phyloP scores from a whole-genome alignment of 2,797 vertebrate genomes.

The Gymnopithys bicolor region DNA sequence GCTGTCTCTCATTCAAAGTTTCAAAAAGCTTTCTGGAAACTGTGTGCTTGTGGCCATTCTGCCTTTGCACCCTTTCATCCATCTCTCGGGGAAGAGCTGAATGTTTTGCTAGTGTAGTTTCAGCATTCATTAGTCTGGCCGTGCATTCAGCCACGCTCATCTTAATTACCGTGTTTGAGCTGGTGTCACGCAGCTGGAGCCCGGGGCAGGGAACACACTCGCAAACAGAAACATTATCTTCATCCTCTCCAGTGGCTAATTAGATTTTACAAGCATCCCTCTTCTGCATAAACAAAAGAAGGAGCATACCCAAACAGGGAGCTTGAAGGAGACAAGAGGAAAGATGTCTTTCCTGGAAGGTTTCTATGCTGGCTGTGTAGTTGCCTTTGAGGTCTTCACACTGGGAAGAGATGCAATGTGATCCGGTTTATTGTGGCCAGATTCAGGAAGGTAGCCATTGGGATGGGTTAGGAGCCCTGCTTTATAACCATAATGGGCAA shows the following conservation, averaged over 20 bases:
- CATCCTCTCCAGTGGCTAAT: conserved; percentile 23
- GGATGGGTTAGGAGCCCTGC: background rate
- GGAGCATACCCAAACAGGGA: background rate
- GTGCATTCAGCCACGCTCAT: conserved; percentile 7
- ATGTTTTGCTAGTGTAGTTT: background rate
- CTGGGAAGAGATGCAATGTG: background rate
- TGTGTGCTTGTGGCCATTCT: background rate
- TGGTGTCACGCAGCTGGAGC: conserved; percentile 42
- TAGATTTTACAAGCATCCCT: conserved; percentile 29
- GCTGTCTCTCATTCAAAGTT: conserved; percentile 20
- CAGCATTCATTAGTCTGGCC: background rate
- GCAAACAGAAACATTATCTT: conserved; percentile 5
- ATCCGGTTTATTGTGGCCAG: background rate
- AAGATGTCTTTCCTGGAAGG: background rate
- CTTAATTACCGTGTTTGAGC: conserved; percentile 10
- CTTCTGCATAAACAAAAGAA: conserved; percentile 4
- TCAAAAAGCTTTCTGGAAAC: conserved; percentile 42
- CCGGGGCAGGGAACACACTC: background rate
- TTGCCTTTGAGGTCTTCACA: background rate
- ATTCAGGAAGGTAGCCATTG: background rate
- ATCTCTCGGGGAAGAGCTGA: background rate
- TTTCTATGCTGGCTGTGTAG: background rate
- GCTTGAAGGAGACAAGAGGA: background rate
- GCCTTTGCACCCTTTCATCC: background rate
- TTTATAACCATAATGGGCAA: background rate